Conservation (phyloP, 2,113 vertebrate genomes). For the Lucifuga dentata region DNA sequence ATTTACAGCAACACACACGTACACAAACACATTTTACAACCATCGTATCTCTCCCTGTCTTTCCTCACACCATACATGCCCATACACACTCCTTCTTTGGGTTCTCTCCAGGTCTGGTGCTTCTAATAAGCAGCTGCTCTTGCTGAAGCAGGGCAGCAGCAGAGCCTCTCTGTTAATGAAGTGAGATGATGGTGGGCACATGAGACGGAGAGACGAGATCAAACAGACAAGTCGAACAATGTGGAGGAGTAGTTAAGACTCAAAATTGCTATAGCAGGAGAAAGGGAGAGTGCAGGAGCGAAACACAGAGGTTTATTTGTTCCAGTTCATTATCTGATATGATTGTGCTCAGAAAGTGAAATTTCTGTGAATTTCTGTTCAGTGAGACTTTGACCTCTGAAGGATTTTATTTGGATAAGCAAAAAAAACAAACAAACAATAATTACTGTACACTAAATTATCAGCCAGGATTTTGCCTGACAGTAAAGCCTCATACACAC, state of each 20-base stretch:
- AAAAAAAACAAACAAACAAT: constrained; percentile 47
- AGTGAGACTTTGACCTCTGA: constrained; percentile 39
- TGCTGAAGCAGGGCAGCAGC: constrained; percentile 14
- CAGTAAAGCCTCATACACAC: neutral
- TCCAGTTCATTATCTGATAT: constrained; percentile 57
- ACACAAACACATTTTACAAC: neutral
- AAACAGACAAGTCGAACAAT: neutral
- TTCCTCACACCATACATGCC: no score
- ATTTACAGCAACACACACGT: constrained; percentile 10
- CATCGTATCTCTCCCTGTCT: no score
- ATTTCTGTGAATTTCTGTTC: constrained; percentile 14
- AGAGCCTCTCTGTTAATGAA: constrained; percentile 14
- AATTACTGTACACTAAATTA: constrained; percentile 25
- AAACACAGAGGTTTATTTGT: constrained; percentile 27
- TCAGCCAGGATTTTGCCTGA: neutral
- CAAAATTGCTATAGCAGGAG: constrained; percentile 12
- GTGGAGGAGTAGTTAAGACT: constrained; percentile 30
- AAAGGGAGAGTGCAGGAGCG: neutral
- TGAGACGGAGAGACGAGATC: constrained; percentile 1
- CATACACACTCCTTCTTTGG: neutral
- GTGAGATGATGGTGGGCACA: neutral
- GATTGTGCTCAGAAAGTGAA: constrained; percentile 28
- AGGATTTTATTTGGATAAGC: neutral
- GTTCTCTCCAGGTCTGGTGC: neutral
- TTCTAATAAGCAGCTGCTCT: constrained; percentile 1